phyloP scores from a whole-genome alignment of 1,140 invertebrate genomes.

The Hydropsyche tenuis region DNA sequence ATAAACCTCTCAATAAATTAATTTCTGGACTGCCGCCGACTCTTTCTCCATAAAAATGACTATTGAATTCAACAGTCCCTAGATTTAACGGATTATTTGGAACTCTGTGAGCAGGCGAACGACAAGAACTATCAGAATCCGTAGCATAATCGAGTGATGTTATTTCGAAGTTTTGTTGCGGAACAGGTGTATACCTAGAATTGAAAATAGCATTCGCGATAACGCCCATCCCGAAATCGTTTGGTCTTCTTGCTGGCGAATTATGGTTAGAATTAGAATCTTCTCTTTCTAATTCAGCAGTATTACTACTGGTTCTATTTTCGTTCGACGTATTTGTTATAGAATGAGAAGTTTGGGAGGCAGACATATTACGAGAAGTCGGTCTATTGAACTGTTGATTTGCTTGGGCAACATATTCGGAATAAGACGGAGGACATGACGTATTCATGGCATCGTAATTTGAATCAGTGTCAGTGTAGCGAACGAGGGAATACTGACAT shows the following conservation, averaged over 20 bases:
- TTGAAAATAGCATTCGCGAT: slow-evolving; percentile 47
- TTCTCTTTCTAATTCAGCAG: not conserved
- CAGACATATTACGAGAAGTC: not conserved
- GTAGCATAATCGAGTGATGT: slow-evolving; percentile 35
- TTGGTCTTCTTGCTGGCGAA: slow-evolving; percentile 40
- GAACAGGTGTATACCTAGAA: slow-evolving; percentile 44
- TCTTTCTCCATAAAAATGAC: slow-evolving; percentile 33
- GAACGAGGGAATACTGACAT: slow-evolving; percentile 21
- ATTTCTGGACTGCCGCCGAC: slow-evolving; percentile 30
- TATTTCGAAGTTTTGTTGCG: slow-evolving; percentile 32
- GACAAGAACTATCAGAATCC: slow-evolving; percentile 45
- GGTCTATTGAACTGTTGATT: slow-evolving; percentile 7
- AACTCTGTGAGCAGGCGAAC: slow-evolving; percentile 26
- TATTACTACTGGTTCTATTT: not conserved
- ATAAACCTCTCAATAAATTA: slow-evolving; percentile 2
- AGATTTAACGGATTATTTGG: slow-evolving; percentile 19
- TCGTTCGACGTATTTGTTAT: not conserved
- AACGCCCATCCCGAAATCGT: slow-evolving; percentile 45
- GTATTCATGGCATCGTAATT: slow-evolving; percentile 20
- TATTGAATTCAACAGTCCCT: slow-evolving; percentile 33
- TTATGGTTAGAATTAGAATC: slow-evolving; percentile 10
- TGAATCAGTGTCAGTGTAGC: slow-evolving; percentile 12
- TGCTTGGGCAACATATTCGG: slow-evolving; percentile 13
- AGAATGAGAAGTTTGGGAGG: not conserved
- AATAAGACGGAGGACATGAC: slow-evolving; percentile 28